Base-by-base conservation (phyloP, 2,113 vertebrate genomes). In the Limanda limanda region DNA sequence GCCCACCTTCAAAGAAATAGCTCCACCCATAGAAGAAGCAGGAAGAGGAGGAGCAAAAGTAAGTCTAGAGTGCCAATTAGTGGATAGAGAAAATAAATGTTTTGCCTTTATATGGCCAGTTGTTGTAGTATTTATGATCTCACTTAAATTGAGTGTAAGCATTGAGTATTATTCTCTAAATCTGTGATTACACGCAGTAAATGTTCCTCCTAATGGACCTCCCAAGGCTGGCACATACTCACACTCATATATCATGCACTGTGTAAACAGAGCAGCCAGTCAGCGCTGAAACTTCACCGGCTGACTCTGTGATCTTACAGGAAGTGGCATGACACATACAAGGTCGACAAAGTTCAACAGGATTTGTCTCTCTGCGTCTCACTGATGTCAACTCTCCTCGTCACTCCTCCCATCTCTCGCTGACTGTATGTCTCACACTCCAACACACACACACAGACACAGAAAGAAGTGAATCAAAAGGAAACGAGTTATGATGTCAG, bases 91-190 rank as follows among this genome's bases (percentile, higher is more conserved):
- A 63, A 14, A 87, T n/a, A 79, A 59, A 80, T 77, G 63, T 20
- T 83, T 83, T 90, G 81, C 73, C 86, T 85, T 89, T 89, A 81
- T 91, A 88, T 77, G 83, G 87, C 11, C 65, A 51, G 52, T 76
- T 76, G 51, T 81, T 82, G 56, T 69, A 73, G 48, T 23, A 58
- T 81, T 64, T 85, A 81, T 74, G 65, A 85, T 71, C 51, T 74
- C 31, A 69, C 67, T 72, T 24, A 57, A 71, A 17, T 71, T 54
- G 66, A 81, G 45, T 79, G 37, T 81, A 81, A 75, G n/a, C 18
- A 12, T 60, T 18, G 27, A 72, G 66, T 58, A 24, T 67, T 75
- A 48, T 37, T 69, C 47, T 74, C 54, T 72, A 45, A 61, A 35
- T 75, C 20, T 74, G 60, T 0, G 3, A 13, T 55, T 54, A 37